Evolutionary conservation across 2,113 vertebrate species (phyloP).

Genomic region (Gopherus flavomarginatus): DNA sequence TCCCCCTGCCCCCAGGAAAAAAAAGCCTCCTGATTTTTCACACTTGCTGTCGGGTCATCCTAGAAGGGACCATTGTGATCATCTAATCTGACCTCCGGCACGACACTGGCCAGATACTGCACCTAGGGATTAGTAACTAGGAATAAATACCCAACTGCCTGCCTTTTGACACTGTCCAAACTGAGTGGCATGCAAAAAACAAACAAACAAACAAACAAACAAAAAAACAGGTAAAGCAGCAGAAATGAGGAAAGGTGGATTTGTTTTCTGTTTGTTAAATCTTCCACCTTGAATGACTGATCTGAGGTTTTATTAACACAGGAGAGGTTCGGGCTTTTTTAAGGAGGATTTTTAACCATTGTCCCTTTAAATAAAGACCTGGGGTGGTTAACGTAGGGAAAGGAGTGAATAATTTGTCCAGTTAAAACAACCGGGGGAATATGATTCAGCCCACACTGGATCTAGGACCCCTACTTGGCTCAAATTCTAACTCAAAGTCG

Average conservation of each 20-base stretch:
- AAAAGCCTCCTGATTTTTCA: no score
- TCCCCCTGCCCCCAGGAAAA: no score
- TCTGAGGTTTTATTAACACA: rapidly evolving
- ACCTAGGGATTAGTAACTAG: not conserved
- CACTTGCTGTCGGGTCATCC: no score
- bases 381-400: not conserved
- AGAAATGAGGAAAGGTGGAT: not conserved
- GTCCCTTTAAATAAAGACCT: not conserved
- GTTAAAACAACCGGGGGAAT: not conserved
- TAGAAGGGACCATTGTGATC: rapidly evolving
- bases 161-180: rapidly evolving
- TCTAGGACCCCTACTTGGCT: constrained; percentile 59
- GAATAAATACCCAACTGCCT: not conserved
- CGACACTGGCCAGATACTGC: rapidly evolving
- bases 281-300: rapidly evolving
- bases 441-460: not conserved
- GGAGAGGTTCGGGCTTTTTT: not conserved
- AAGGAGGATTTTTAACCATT: not conserved
- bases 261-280: not conserved
- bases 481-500: constrained; percentile 30
- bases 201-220: not conserved
- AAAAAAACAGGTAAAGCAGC: not conserved
- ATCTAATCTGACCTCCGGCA: not conserved
- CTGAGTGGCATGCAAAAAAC: not conserved
- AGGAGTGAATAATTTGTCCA: rapidly evolving